phyloP scores from a whole-genome alignment of 37 sponge, comb jelly and placozoan genomes.

The Petrosia ficiformis region DNA sequence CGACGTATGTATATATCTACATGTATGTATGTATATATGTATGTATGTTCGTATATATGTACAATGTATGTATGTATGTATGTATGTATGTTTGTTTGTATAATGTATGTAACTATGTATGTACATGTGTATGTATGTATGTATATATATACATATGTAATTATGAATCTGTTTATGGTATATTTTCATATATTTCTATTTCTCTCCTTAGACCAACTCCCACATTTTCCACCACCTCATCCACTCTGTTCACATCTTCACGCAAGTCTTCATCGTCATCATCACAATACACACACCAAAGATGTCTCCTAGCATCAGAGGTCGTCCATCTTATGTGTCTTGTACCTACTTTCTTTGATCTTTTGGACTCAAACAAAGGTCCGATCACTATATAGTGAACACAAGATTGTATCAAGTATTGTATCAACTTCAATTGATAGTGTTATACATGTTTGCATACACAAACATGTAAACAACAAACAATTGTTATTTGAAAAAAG shows the following conservation, averaged over 20 bases:
- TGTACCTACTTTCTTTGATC: constrained; percentile 53
- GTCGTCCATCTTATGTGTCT: constrained; percentile 73
- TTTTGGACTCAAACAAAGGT: constrained; percentile 32
- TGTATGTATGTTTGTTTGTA: too few relatives aligned
- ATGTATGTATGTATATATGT: too few relatives aligned
- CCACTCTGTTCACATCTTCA: not conserved
- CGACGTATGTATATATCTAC: too few relatives aligned
- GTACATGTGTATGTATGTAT: too few relatives aligned
- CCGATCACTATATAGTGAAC: not conserved
- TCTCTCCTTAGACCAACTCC: not conserved
- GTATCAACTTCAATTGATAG: not conserved
- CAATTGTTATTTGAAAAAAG: not conserved
- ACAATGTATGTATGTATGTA: too few relatives aligned
- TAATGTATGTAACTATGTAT: too few relatives aligned
- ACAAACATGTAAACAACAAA: too few relatives aligned
- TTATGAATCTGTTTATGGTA: not conserved
- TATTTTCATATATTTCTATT: not conserved
- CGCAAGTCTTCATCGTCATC: not conserved
- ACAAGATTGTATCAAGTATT: not conserved
- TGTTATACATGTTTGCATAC: too few relatives aligned
- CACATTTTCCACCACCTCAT: not conserved
- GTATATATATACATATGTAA: not conserved
- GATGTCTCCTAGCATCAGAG: constrained; percentile 54
- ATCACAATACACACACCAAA: not conserved
- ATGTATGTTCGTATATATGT: too few relatives aligned